These are phyloP conservation scores for Calycopis cecrops DNA, from an alignment of 1,140 invertebrate genomes.

Conservation along the genomic window DNA sequence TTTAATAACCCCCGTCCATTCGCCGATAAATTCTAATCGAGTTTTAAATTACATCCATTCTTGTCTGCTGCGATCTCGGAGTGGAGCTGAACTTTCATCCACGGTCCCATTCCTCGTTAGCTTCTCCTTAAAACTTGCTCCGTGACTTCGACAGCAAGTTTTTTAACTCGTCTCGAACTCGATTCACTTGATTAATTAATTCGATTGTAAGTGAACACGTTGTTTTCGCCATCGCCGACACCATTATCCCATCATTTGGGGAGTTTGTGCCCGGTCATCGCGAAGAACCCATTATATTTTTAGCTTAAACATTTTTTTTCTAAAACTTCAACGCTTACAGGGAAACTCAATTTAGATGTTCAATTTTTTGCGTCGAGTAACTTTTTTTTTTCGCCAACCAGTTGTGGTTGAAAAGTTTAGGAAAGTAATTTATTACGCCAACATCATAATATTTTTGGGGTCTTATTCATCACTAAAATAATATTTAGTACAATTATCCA, in stretches of 20 bases:
- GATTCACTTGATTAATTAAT: conserved; percentile 71
- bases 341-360: conserved; percentile 42
- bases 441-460: too few relatives aligned
- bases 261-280: conserved; percentile 54
- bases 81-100: conserved; percentile 56
- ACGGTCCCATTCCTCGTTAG: conserved; percentile 64
- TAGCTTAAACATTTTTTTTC: conserved; percentile 29
- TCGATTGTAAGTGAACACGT: conserved; percentile 55
- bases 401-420: too few relatives aligned
- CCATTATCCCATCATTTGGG: conserved; percentile 45
- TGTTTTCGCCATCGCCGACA: conserved; percentile 5
- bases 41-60: conserved; percentile 73
- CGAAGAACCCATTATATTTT: conserved; percentile 51
- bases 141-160: conserved; percentile 56
- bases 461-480: too few relatives aligned
- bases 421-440: too few relatives aligned
- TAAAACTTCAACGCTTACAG: conserved; percentile 41
- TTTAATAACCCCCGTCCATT: conserved; percentile 61
- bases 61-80: conserved; percentile 55
- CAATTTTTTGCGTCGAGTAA: conserved; percentile 9
- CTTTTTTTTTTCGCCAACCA: too few relatives aligned
- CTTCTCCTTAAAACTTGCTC: conserved; percentile 69
- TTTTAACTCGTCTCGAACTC: conserved; percentile 63
- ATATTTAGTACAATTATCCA: too few relatives aligned
- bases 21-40: conserved; percentile 64